Evolutionary conservation across 2,888 invertebrate species (phyloP), one percentile per base, ranked within the genome.

Genomic region (Zele albiditarsus): DNA sequence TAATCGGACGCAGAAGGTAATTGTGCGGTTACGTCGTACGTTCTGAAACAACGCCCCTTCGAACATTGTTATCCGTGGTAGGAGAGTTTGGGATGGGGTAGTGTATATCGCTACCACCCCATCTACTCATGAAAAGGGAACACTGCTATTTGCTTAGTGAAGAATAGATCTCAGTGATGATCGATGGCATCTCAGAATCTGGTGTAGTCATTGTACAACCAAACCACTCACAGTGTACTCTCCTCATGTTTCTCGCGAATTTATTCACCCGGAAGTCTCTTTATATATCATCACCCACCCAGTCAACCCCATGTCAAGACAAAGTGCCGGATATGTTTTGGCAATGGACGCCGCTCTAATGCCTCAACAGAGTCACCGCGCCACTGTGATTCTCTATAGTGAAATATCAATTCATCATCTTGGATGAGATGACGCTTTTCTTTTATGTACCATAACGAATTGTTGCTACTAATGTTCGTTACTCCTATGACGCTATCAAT

Each of bases 1-100:
- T 85, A 85, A 88, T 87, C 79, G 65, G 71, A 14, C 14, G 67
- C 66, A 31, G 67, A 77, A 72, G 73, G 79, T 85, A 85, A 87
- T 87, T 85, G 84, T 82, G 77, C 69, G 79, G 78, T 79, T 79
- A 75, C 71, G 76, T 73, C 75, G 68, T 72, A 74, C 71, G 77
- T 27, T 33, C 38, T 20, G 42, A n/a, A 33, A n/a, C 60, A 62
- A 60, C 71, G 57, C 38, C 57, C 42, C 16, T 27, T 75, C 65
- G 65, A 77, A 62, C 31, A 58, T 57, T 63, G 73, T 78, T 73
- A 75, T 78, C 60, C 71, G 57, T 69, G 23, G 42, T 42, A 74
- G 62, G 31, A 67, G 38, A 38, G 38, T 8, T 38, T 8, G 66
- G 25, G 58, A 53, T 20, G 14, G 8, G 25, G n/a, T 53, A 31